phyloP scores from a whole-genome alignment of 2,797 vertebrate species.

The Sebastes miniatus region DNA sequence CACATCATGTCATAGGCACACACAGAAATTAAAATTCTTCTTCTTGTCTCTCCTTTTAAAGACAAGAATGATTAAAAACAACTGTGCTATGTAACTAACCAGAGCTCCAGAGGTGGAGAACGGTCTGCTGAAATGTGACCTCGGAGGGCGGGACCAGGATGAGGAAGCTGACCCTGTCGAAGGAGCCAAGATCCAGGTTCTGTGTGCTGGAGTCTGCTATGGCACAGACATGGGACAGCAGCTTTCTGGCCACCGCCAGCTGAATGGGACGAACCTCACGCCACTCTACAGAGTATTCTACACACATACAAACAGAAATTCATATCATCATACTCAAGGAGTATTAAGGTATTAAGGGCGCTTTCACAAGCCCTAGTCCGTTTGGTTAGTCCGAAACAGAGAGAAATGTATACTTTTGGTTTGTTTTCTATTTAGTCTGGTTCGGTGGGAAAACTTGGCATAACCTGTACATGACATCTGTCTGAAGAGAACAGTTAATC shows the following conservation, averaged over 20 bases:
- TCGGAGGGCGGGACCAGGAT: constrained; percentile 96
- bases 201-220: constrained; percentile 98
- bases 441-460: background rate
- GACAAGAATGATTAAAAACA: background rate
- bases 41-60: background rate
- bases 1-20: background rate
- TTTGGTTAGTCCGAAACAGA: accelerated
- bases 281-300: constrained; percentile 87
- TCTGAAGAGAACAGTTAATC: background rate
- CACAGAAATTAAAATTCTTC: background rate
- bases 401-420: too few relatives aligned
- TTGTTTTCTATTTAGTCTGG: too few relatives aligned
- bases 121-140: constrained; percentile 94
- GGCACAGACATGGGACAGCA: constrained; percentile 96
- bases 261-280: constrained; percentile 90
- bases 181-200: constrained; percentile 96
- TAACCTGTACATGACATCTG: background rate
- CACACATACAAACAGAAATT: constrained; percentile 32
- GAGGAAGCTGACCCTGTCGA: constrained; percentile 95
- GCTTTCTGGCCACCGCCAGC: constrained; percentile 94
- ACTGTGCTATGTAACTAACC: constrained; percentile 75
- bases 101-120: constrained; percentile 93
- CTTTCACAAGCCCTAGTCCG: too few relatives aligned
- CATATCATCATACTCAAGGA: background rate
- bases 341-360: background rate